Evolutionary conservation across 1,140 invertebrate genomes (phyloP), one percentile per base, ranked within the genome.

Genomic region (Bombus cullumanus): DNA sequence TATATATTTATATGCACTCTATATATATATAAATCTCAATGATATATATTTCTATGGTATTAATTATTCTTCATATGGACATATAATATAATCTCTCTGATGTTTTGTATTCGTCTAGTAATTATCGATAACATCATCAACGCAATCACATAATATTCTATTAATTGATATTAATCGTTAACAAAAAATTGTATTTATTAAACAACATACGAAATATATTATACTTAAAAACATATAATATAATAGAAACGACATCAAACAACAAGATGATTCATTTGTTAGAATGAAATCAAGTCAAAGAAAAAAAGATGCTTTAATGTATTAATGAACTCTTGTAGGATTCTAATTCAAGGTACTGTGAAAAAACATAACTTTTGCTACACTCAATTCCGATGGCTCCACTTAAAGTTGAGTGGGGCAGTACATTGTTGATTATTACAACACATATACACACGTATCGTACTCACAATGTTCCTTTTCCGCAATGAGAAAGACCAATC

Each of bases 211-310:
- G 84, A 91, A 92, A 93, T 90, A 93, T 91, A 87, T 91, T 91
- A 92, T 92, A 89, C 85, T 92, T 91, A 91, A 68, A 92, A 92
- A 90, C 88, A 89, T 92, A 86, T 53, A 53, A 53, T 90, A 88
- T 92, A 86, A 88, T 90, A 91, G 85, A 93, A 91, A 88, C 85
- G 82, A 87, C 90, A 90, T 91, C 84, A 92, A 93, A 92, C 89
- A 93, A 94, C 91, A 92, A 92, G 90, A 94, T 94, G 92, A 94
- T 94, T 91, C 93, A 93, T 93, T 93, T 89, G 88, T 92, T 83
- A 86, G 91, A 92, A 94, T 94, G 93, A 94, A 94, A 94, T 95
- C 93, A 94, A 94, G 92, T 94, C 92, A 93, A 93, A 73, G 76
- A 77, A 81, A 53, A 13, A 68, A 64, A 47, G 62, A 85, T 73